Base-by-base conservation (phyloP, 2,888 invertebrate species). In the Geophilus truncorum region DNA sequence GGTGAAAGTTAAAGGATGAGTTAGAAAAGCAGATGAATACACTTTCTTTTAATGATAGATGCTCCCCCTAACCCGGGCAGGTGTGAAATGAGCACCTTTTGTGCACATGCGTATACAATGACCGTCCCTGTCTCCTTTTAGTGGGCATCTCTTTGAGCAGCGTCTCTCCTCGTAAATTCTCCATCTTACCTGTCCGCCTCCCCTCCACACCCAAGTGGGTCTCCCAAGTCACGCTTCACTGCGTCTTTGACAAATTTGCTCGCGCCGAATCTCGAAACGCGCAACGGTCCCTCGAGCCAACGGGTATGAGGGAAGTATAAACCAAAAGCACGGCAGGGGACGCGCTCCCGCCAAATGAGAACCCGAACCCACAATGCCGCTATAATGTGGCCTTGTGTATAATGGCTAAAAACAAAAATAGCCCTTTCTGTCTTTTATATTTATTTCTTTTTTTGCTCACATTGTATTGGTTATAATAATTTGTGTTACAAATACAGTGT, bases 21-120 rank as follows among this genome's bases (percentile, higher is more conserved):
- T 18, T n/a, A 7, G 18, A 18, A 51, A 51, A 51, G 18, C 18
- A 51, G 18, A 18, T 70, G 70, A 70, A 70, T 70, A 70, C 70
- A 70, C 70, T 70, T 70, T 70, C 70, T 70, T 28, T 51, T 70
- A 70, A 70, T 70, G 70, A 70, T 70, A 28, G 70, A 70, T 70
- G 70, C 28, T 70, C 70, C 70, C 28, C 28, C 51, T 51, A n/a
- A 51, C 25, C 25, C 70, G 70, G 70, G 70, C 70, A 70, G 70
- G 70, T 70, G 70, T 70, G 70, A 70, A 70, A 70, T 70, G 70
- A 70, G 70, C 70, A 70, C 70, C 70, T 70, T 70, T 70, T 70
- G 70, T 70, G 70, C 70, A 28, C 70, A 70, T 70, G 70, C 70
- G 70, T 70, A 70, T 28, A 70, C 70, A 70, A 70, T 70, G 70